Evolutionary conservation across 2,888 invertebrate genomes (phyloP).

Genomic region (Adela reaumurella): DNA sequence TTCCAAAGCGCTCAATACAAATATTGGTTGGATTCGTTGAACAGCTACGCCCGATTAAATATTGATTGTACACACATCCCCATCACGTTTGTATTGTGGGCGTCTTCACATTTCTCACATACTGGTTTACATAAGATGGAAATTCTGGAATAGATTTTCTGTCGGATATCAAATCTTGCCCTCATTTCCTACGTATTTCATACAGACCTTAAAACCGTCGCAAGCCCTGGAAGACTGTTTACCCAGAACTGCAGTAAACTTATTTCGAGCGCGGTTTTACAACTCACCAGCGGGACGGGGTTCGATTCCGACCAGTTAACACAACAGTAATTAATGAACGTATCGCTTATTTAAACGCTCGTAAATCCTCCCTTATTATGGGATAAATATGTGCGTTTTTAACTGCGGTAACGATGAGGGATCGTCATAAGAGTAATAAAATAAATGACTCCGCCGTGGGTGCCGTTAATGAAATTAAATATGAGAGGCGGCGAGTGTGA

Average conservation of each 20-base stretch:
- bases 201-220: no score
- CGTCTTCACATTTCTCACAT: no score
- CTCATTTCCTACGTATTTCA: no score
- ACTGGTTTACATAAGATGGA: no score
- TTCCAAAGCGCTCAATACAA: no score
- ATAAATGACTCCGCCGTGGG: background rate
- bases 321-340: constrained; percentile 28
- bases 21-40: no score
- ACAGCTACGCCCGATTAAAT: no score
- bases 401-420: background rate
- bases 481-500: background rate
- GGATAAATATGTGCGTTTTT: background rate
- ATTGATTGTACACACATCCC: no score
- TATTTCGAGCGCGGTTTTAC: background rate
- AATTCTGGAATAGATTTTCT: no score
- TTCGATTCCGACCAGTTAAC: background rate
- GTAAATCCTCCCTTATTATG: constrained; percentile 19
- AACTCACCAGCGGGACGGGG: background rate
- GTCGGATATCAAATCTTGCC: no score
- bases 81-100: no score
- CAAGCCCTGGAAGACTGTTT: background rate
- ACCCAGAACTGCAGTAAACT: background rate
- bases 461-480: background rate
- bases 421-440: background rate
- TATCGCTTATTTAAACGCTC: constrained; percentile 49